A percentile compares a stretch with the other conserved stretches of the same genome.
These are phyloP conservation scores for Bubo blakistoni DNA, from an alignment of 2,113 vertebrate species.

Conservation along the genomic window DNA sequence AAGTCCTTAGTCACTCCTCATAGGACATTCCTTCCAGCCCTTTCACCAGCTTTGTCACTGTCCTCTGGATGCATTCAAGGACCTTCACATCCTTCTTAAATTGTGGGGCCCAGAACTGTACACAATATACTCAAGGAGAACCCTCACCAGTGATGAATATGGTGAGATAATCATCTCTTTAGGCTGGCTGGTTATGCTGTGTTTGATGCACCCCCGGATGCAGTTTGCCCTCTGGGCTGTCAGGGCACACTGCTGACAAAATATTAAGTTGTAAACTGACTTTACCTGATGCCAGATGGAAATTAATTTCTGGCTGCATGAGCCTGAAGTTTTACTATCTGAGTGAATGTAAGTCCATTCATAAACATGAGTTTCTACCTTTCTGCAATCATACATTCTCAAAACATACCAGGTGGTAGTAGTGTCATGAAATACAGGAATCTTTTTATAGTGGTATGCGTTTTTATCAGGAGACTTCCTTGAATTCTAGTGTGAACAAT, in stretches of 20 bases:
- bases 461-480: not conserved
- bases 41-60: not conserved
- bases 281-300: not conserved
- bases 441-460: not conserved
- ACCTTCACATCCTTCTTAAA: not conserved
- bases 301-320: not conserved
- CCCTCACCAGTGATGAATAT: rapidly evolving
- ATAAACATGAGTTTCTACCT: not conserved
- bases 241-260: not conserved
- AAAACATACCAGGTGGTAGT: not conserved
- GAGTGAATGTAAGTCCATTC: not conserved
- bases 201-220: not conserved
- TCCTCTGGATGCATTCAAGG: not conserved
- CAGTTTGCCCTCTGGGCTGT: not conserved
- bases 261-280: not conserved
- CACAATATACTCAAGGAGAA: not conserved
- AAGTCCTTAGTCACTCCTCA: not conserved
- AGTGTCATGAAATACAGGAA: not conserved
- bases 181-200: rapidly evolving
- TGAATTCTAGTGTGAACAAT: not conserved
- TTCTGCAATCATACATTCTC: not conserved
- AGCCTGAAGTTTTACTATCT: not conserved
- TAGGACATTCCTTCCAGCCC: too few relatives aligned
- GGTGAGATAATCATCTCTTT: rapidly evolving
- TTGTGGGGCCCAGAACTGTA: not conserved